Base-by-base conservation (phyloP, 2,797 vertebrate species). In the Rhodeus uyekii region DNA sequence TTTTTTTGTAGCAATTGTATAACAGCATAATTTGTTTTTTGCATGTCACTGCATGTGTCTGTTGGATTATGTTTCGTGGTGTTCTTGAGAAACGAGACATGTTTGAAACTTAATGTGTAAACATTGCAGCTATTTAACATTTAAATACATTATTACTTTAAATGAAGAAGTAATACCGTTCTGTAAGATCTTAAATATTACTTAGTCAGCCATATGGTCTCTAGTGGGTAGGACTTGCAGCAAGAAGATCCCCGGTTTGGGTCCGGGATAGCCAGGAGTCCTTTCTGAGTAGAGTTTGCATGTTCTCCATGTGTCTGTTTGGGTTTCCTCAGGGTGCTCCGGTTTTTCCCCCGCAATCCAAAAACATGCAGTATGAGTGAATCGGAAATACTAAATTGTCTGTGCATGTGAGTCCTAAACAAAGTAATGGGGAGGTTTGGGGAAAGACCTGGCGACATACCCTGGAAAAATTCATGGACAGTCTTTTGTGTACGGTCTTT, bases 151-250 rank as follows among this genome's bases (percentile, higher is more conserved):
- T 48, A 61, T 71, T 8, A 60, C 48, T 71, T 71, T 80, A 68
- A 60, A 39, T 80, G 32, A 42, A 60, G 27, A 3, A 46, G 16
- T 72, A 72, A 38, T 63, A 44, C n/a, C 14, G 50, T 53, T 36
- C 39, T 72, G 78, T 60, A 34, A 72, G 50, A 80, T 36, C 9
- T 19, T 29, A 38, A 34, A 67, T 60, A 71, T 78, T 9, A 71
- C 60, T 34, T 60, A 71, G 38, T 69, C 65, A 71, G 38, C 78
- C 53, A 61, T 80, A 63, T 80, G 55, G 32, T n/a, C 48, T 53
- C 48, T 39, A 39, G 12, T 0, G 9, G 39, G 9, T 39, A 39
- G 39, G 39, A 1, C 12, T 42, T 3, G 38, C 38, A 39, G 5
- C 10, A 42, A 13, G 2, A 42, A 42, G 39, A 12, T 12, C 39